Evolutionary conservation across 2,888 invertebrate species (phyloP).

Genomic region (Nasonovia ribisnigri): DNA sequence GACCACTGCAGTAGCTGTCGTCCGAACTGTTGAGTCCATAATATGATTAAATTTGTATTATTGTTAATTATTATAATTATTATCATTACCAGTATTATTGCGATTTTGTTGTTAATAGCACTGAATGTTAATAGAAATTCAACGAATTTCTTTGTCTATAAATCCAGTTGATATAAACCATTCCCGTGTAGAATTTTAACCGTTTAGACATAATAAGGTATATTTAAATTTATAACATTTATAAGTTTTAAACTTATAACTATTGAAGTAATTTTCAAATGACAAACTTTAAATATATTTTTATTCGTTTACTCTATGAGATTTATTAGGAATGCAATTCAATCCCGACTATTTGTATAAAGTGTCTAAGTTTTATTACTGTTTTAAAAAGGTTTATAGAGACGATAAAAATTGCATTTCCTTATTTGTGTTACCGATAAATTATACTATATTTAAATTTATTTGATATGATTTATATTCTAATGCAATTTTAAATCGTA

Average conservation of each 20-base stretch:
- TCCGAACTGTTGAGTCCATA: too few relatives aligned
- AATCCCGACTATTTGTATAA: not conserved
- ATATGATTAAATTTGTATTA: too few relatives aligned
- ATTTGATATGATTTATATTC: constrained; percentile 42
- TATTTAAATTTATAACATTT: not conserved
- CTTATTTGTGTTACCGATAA: constrained; percentile 40
- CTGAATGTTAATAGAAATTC: not conserved
- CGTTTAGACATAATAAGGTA: not conserved
- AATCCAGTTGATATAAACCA: not conserved
- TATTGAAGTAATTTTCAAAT: constrained; percentile 14
- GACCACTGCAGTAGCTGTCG: too few relatives aligned
- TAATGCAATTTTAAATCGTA: not conserved
- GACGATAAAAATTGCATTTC: constrained; percentile 47
- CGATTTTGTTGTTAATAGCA: not conserved
- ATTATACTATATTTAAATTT: constrained; percentile 25
- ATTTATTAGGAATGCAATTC: constrained; percentile 24
- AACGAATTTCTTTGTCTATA: not conserved
- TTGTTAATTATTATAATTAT: too few relatives aligned
- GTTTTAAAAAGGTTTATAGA: constrained; percentile 23
- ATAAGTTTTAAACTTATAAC: not conserved
- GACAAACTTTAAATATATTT: constrained; percentile 31
- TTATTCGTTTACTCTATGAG: not conserved
- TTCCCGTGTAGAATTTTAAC: not conserved
- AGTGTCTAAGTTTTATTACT: constrained; percentile 35
- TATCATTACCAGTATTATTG: too few relatives aligned